Percentiles rank a stretch among this genome's conserved stretches.
phyloP scores from a whole-genome alignment of 2,888 invertebrate genomes.

The Limnephilus marmoratus region DNA sequence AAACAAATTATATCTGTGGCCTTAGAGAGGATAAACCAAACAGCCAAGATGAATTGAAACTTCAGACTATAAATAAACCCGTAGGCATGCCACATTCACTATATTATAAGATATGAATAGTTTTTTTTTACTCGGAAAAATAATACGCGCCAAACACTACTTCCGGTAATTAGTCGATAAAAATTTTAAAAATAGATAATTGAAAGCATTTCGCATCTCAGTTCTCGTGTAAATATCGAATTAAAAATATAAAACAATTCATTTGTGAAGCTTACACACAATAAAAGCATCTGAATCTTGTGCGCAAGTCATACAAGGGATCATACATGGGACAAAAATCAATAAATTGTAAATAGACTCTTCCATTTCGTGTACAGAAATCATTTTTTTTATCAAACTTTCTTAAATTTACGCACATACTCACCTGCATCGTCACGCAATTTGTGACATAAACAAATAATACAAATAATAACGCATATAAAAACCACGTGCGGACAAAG shows the following conservation, averaged over 20 bases:
- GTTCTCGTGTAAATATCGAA: neutral
- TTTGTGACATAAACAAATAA: slow-evolving; percentile 66
- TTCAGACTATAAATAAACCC: neutral
- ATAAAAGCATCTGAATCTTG: slow-evolving; percentile 17
- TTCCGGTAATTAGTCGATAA: slow-evolving; percentile 14
- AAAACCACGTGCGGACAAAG: slow-evolving; percentile 58
- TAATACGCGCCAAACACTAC: slow-evolving; percentile 27
- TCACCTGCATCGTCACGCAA: slow-evolving; percentile 23
- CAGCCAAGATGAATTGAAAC: neutral
- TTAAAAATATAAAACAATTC: slow-evolving; percentile 13
- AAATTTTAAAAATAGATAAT: slow-evolving; percentile 17
- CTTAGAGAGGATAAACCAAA: neutral
- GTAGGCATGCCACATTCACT: neutral
- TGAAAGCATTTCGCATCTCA: neutral
- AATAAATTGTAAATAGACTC: slow-evolving; percentile 30
- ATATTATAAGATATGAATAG: neutral
- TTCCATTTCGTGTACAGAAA: slow-evolving; percentile 23
- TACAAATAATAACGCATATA: slow-evolving; percentile 69
- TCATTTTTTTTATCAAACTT: neutral
- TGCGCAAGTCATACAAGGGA: slow-evolving; percentile 33
- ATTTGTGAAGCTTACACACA: slow-evolving; percentile 14
- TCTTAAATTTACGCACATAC: slow-evolving; percentile 6
- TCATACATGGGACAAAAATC: slow-evolving; percentile 30
- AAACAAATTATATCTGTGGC: neutral
- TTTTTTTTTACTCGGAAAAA: neutral